A percentile compares a stretch with the other conserved stretches of the same genome.
phyloP scores from a whole-genome alignment of 2,797 vertebrate genomes.

The Melanogrammus aeglefinus region DNA sequence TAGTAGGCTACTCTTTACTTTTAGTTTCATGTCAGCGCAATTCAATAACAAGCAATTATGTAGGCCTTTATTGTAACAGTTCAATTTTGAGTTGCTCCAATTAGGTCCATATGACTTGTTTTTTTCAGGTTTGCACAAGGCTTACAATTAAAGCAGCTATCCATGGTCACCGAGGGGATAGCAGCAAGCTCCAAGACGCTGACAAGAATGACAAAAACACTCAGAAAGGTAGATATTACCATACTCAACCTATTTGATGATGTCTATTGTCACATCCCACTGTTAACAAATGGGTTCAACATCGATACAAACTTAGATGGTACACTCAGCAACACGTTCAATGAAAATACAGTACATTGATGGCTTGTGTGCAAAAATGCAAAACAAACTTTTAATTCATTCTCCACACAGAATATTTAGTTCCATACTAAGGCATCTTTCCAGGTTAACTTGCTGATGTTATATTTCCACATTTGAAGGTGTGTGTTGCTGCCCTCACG shows the following conservation, averaged over 20 bases:
- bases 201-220: conserved; percentile 7
- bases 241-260: no score
- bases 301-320: no score
- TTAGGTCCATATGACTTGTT: neutral
- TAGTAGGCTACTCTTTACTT: no score
- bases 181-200: conserved; percentile 21
- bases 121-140: conserved; percentile 4
- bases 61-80: no score
- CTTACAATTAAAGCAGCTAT: conserved; percentile 17
- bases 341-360: no score
- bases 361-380: no score
- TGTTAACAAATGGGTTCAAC: no score
- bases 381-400: conserved; percentile 3
- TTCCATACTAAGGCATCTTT: conserved; percentile 1
- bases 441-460: conserved; percentile 14
- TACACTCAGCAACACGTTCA: no score
- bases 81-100: neutral
- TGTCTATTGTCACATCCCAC: no score
- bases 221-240: conserved; percentile 16
- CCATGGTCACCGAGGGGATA: conserved; percentile 17
- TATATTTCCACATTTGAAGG: no score
- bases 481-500: neutral
- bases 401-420: conserved; percentile 3
- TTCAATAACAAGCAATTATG: no score
- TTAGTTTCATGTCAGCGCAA: no score